Evolutionary conservation across 37 sponge, comb jelly and placozoan species (phyloP).

Genomic region (Bolinopsis microptera): DNA sequence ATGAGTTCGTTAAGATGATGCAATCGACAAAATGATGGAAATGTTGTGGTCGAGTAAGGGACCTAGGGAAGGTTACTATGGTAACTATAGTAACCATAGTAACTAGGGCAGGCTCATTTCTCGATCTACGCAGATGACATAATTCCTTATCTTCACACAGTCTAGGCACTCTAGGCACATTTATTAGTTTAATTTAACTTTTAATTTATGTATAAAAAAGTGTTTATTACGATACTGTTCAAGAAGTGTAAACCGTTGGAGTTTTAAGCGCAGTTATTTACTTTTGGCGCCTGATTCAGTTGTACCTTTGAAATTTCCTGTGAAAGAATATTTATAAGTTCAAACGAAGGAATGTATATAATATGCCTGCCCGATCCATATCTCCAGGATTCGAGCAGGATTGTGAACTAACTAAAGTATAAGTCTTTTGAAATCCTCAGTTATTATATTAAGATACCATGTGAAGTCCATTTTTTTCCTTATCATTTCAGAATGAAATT

Average conservation of each 20-base stretch:
- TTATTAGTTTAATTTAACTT: neutral
- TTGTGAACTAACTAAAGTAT: too few relatives aligned
- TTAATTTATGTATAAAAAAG: neutral
- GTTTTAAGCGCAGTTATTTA: neutral
- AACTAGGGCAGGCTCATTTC: too few relatives aligned
- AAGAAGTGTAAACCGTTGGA: neutral
- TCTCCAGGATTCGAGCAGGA: too few relatives aligned
- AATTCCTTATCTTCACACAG: neutral
- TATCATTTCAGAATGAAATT: too few relatives aligned
- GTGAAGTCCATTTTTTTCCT: too few relatives aligned
- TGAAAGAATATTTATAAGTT: too few relatives aligned
- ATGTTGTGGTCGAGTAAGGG: neutral
- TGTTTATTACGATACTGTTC: neutral
- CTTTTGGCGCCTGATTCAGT: neutral
- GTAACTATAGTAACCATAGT: too few relatives aligned
- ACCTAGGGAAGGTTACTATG: neutral
- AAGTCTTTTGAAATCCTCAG: too few relatives aligned
- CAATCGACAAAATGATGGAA: slow-evolving; percentile 67
- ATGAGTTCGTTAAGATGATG: slow-evolving; percentile 76
- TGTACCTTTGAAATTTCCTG: too few relatives aligned
- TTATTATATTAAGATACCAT: too few relatives aligned
- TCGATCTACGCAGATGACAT: neutral
- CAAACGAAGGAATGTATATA: too few relatives aligned
- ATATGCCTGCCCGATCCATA: too few relatives aligned
- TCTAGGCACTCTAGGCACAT: neutral